These are phyloP conservation scores for Rhynchomys soricoides DNA, from an alignment of 2,113 vertebrate species.

Conservation along the genomic window DNA sequence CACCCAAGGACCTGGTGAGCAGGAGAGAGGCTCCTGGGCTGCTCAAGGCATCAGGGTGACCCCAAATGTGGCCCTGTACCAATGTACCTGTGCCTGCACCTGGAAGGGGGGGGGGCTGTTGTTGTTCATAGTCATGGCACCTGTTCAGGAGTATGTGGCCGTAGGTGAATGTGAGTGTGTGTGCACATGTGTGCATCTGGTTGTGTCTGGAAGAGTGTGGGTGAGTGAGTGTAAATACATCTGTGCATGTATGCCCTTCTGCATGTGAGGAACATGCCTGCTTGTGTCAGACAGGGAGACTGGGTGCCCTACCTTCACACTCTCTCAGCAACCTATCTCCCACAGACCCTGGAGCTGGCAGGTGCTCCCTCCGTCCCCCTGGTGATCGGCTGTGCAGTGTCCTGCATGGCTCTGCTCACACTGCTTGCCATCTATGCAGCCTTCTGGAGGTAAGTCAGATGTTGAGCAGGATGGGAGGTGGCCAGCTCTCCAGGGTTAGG, in stretches of 20 bases:
- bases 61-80: not conserved
- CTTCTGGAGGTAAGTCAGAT: slow-evolving; percentile 94
- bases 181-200: not conserved
- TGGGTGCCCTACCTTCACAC: not conserved
- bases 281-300: not conserved
- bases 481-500: not conserved
- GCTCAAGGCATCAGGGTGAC: not conserved
- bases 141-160: not conserved
- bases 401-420: slow-evolving; percentile 96
- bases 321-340: not conserved
- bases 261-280: not conserved
- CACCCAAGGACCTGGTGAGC: slow-evolving; percentile 96
- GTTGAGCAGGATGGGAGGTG: not conserved
- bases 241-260: not conserved
- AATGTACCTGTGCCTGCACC: not conserved
- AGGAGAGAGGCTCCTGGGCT: not conserved
- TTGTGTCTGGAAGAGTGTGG: not conserved
- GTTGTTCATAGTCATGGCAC: not conserved
- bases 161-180: not conserved
- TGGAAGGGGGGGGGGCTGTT: not conserved
- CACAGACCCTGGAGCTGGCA: slow-evolving; percentile 93
- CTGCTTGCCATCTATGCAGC: slow-evolving; percentile 96
- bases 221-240: not conserved
- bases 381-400: slow-evolving; percentile 97
- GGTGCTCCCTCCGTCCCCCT: slow-evolving; percentile 95